These are phyloP conservation scores for Petromus typicus DNA, from an alignment of 2,113 vertebrate genomes.

Conservation along the genomic window DNA sequence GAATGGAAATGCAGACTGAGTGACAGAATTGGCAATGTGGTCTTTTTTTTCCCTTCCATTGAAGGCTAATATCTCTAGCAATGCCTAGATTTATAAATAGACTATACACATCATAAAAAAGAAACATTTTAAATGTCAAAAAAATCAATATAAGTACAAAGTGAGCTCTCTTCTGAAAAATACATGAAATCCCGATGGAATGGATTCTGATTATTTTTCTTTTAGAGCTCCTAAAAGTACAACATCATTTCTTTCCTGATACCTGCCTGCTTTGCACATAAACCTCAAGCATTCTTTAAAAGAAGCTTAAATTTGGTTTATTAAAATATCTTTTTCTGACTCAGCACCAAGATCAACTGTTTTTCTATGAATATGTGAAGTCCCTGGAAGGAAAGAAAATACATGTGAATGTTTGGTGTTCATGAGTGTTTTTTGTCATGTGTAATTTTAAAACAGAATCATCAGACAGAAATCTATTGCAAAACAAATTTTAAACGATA, in stretches of 20 bases:
- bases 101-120: conserved; percentile 6
- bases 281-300: background rate
- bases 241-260: background rate
- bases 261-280: background rate
- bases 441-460: background rate
- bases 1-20: background rate
- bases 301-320: conserved; percentile 10
- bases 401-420: background rate
- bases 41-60: background rate
- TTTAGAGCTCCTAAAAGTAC: background rate
- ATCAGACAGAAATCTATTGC: background rate
- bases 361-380: background rate
- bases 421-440: background rate
- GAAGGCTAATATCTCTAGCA: background rate
- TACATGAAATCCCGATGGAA: background rate
- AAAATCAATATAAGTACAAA: conserved; percentile 52
- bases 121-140: conserved; percentile 58
- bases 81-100: background rate
- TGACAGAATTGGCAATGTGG: background rate
- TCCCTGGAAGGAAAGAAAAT: background rate
- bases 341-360: conserved; percentile 23
- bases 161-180: conserved; percentile 39
- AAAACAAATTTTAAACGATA: background rate
- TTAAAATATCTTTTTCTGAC: conserved; percentile 20
- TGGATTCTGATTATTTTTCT: conserved; percentile 17